Base-by-base conservation (phyloP, 1,140 invertebrate species). In the Metaphire vulgaris region DNA sequence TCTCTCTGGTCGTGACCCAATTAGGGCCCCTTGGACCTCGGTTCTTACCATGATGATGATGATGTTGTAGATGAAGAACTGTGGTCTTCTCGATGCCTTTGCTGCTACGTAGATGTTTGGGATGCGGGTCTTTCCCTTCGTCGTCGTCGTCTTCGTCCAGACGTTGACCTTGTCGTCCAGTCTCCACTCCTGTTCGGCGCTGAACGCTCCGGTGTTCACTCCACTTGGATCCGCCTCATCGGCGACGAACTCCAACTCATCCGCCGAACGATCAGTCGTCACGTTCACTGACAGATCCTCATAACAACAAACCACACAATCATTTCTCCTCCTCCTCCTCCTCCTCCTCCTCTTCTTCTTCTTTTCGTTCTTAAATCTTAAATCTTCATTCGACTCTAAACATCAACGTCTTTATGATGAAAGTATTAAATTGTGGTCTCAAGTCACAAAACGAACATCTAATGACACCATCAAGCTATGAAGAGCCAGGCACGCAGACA, bases 91-190 rank as follows among this genome's bases (percentile, higher is more conserved):
- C 26, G 72, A 73, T 33, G 34, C 72, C 31, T 73, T 73, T 32
- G 72, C 72, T 2, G 72, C 72, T 41, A 73, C 72, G 34, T 34
- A 73, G 6, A 73, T 56, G 65, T 83, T 82, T 76, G 85, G 77
- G 69, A 76, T 66, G 16, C 70, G 76, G 32, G 68, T 77, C 73
- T 74, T 74, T 12, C 65, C 68, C 65, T 78, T 74, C 33, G 68
- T 82, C 80, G 72, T 81, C 79, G n/a, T 80, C 80, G 80, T 26
- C 31, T 73, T 41, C 32, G 16, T 41, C 72, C 72, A 73, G 32
- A 34, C 34, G 32, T 33, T 28, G 16, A 73, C 26, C 26, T 28
- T 73, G 32, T 73, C 72, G 32, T 41, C 28, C 28, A 73, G 28
- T 26, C 31, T 34, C 72, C 72, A 73, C 34, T 73, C 72, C 41